These are phyloP conservation scores for Ormia ochracea DNA, from an alignment of 2,888 invertebrate genomes.

Conservation along the genomic window DNA sequence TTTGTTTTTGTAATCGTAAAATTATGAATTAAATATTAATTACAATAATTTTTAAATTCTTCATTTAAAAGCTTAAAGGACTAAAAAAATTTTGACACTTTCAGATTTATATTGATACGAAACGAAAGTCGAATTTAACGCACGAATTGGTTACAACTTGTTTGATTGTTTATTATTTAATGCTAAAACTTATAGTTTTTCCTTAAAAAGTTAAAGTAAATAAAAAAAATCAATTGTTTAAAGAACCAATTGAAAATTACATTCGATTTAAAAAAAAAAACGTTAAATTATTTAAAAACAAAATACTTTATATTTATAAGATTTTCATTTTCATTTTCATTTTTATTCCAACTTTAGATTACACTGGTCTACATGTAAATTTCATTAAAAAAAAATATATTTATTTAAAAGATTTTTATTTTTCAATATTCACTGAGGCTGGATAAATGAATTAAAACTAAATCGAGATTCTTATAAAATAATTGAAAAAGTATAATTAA, in stretches of 20 bases:
- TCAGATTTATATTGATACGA: not conserved
- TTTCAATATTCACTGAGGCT: too few species aligned
- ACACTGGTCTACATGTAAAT: constrained; percentile 16
- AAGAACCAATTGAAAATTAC: not conserved
- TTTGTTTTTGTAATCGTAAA: constrained; percentile 20
- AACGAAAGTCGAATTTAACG: constrained; percentile 38
- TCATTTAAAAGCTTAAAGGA: constrained; percentile 17
- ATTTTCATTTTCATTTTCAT: not conserved
- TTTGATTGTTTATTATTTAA: constrained; percentile 23
- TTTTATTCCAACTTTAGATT: constrained; percentile 34
- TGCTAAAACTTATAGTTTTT: constrained; percentile 13
- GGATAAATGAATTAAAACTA: too few species aligned
- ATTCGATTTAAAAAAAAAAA: constrained; percentile 29
- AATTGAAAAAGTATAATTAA: too few species aligned
- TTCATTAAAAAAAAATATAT: too few species aligned
- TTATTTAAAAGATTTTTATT: too few species aligned
- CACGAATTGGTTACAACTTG: constrained; percentile 44
- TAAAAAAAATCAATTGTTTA: not conserved
- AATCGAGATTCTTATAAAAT: too few species aligned
- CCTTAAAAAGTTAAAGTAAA: not conserved
- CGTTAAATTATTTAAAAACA: constrained; percentile 43
- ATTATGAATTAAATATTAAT: constrained; percentile 17
- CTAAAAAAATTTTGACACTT: constrained; percentile 36
- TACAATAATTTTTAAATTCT: not conserved
- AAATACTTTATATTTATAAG: constrained; percentile 21